phyloP scores from a whole-genome alignment of 1,140 invertebrate genomes.

The Megathymus violae region DNA sequence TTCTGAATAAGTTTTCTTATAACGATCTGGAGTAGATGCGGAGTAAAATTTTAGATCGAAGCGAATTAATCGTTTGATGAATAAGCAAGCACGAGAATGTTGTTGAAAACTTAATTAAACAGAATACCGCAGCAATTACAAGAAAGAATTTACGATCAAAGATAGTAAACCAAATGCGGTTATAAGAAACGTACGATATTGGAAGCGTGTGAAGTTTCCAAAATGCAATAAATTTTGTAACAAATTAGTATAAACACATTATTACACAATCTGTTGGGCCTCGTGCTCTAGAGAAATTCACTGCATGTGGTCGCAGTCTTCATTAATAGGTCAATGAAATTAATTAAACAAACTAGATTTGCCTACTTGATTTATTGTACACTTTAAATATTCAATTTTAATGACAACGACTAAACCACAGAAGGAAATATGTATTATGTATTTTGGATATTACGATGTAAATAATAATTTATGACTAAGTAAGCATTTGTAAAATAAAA shows the following conservation, averaged over 20 bases:
- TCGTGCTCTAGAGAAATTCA: slow-evolving; percentile 35
- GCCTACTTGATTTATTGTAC: background rate
- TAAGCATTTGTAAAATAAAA: too few species aligned
- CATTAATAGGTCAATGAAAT: slow-evolving; percentile 30
- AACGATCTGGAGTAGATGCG: too few species aligned
- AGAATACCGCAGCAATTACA: background rate
- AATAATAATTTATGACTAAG: too few species aligned
- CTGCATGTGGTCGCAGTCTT: slow-evolving; percentile 39
- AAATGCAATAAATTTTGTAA: slow-evolving; percentile 27
- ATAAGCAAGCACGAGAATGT: background rate
- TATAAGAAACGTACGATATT: slow-evolving; percentile 7
- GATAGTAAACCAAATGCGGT: slow-evolving; percentile 26
- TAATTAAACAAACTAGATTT: slow-evolving; percentile 38
- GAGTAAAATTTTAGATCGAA: background rate
- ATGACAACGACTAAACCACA: too few species aligned
- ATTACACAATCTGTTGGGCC: slow-evolving; percentile 15
- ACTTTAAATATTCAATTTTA: too few species aligned
- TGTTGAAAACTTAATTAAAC: slow-evolving; percentile 20
- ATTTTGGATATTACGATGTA: too few species aligned
- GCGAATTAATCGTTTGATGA: background rate
- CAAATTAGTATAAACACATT: slow-evolving; percentile 30
- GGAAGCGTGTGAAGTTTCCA: slow-evolving; percentile 6
- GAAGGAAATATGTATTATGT: too few species aligned
- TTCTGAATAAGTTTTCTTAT: too few species aligned
- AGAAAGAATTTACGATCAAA: slow-evolving; percentile 25